Base-by-base conservation (phyloP, 2,888 invertebrate genomes). In the Notodonta dromedarius region DNA sequence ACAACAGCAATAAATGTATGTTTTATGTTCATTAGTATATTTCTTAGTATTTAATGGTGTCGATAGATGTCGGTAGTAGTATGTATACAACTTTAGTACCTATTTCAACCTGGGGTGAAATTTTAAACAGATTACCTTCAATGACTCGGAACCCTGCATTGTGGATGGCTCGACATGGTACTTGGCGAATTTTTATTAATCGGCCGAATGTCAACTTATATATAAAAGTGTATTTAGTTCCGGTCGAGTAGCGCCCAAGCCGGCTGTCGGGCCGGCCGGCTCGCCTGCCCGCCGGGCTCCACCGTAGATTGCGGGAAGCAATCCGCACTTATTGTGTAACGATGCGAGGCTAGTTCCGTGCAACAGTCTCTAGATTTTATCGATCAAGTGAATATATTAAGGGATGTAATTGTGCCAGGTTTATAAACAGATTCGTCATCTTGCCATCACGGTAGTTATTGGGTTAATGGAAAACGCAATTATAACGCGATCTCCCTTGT, bases 311-410 rank as follows among this genome's bases (percentile, higher is more conserved):
- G n/a, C 46, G 46, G 13, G 46, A 46, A 46, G 13, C 46, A 14
- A 56, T n/a, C 44, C 50, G 11, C 50, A 16, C 16, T 50, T 50
- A 50, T 16, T 57, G 52, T 63, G 44, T 56, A 62, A 55, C 61
- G 52, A 54, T 52, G 55, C 61, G 50, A 66, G 62, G 66, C 71
- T 73, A 76, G 40, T 66, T 62, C 50, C 61, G 35, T 24, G 56
- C 40, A 63, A 57, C 56, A 62, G 56, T 62, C 56, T 64, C 69
- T 61, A 54, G 54, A 44, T 60, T 60, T 62, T 72, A 67, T 63
- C 59, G 62, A 65, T 70, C 54, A 46, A 11, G n/a, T n/a, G 13
- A 46, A 6, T 13, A 6, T 46, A 46, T 46, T n/a, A n/a, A 6
- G 13, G 9, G 42, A n/a, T 46, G 5, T 13, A 46, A 46, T n/a